Percentiles rank a stretch among this genome's conserved stretches.
These are phyloP conservation scores for Eutrigla gurnardus DNA, from an alignment of 2,797 vertebrate species.

Conservation along the genomic window DNA sequence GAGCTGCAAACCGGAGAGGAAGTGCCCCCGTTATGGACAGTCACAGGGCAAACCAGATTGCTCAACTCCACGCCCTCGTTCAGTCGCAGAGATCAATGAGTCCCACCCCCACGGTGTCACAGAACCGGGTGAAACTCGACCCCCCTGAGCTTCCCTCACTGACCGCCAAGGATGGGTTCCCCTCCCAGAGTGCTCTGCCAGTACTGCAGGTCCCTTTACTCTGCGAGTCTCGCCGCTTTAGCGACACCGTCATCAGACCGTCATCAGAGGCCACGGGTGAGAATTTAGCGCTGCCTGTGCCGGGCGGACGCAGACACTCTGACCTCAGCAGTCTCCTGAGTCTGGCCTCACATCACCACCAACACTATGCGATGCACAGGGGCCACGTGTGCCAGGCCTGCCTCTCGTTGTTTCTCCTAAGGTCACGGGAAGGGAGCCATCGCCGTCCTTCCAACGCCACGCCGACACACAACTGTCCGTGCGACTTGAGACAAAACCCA, in stretches of 20 bases:
- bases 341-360: slow-evolving; percentile 65
- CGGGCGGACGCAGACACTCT: slow-evolving; percentile 74
- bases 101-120: slow-evolving; percentile 44
- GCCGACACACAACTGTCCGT: slow-evolving; percentile 54
- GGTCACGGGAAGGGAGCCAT: slow-evolving; percentile 46
- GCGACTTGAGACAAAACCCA: slow-evolving; percentile 43
- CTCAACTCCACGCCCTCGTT: slow-evolving; percentile 60
- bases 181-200: slow-evolving; percentile 28
- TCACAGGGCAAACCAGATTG: slow-evolving; percentile 55
- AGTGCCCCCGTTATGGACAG: slow-evolving; percentile 80
- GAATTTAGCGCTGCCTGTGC: slow-evolving; percentile 32
- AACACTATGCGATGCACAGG: slow-evolving; percentile 37
- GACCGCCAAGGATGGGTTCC: slow-evolving; percentile 46
- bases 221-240: slow-evolving; percentile 72
- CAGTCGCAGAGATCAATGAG: slow-evolving; percentile 67
- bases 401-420: slow-evolving; percentile 66
- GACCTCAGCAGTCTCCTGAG: slow-evolving; percentile 75
- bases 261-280: slow-evolving; percentile 31
- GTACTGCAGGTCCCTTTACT: slow-evolving; percentile 34
- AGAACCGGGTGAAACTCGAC: slow-evolving; percentile 45
- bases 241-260: slow-evolving; percentile 65
- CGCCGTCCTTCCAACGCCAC: slow-evolving; percentile 14
- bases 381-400: slow-evolving; percentile 74
- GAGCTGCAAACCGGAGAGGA: slow-evolving; percentile 68
- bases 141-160: slow-evolving; percentile 39